Conservation (phyloP, 1,140 invertebrate genomes). For the Cotesia vestalis region DNA sequence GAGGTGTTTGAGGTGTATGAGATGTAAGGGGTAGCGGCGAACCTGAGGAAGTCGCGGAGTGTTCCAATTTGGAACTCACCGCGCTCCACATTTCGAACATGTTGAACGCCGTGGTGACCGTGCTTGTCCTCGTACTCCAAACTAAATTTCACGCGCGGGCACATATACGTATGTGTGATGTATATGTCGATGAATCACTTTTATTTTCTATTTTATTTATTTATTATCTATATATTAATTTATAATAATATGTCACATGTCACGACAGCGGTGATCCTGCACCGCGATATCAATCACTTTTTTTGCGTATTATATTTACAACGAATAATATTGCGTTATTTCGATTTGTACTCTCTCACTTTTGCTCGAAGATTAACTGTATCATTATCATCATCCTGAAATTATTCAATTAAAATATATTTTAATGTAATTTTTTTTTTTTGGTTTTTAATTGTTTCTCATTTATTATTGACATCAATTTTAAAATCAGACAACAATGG, state of each 20-base stretch:
- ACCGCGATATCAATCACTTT: slow-evolving; percentile 1
- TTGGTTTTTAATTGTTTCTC: too few species aligned
- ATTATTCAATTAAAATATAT: too few species aligned
- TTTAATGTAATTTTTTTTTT: too few species aligned
- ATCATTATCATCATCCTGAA: too few species aligned
- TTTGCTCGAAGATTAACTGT: too few species aligned
- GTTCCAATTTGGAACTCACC: slow-evolving; percentile 82
- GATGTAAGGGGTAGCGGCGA: slow-evolving; percentile 62
- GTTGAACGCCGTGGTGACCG: slow-evolving; percentile 70
- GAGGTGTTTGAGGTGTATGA: slow-evolving; percentile 72
- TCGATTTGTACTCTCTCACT: not conserved
- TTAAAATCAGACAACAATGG: too few species aligned
- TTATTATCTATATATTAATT: not conserved
- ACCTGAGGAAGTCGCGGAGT: slow-evolving; percentile 66
- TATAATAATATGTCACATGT: slow-evolving; percentile 17
- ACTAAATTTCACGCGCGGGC: slow-evolving; percentile 32
- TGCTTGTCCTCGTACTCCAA: slow-evolving; percentile 36
- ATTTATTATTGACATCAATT: too few species aligned
- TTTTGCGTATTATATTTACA: not conserved
- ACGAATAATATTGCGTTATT: not conserved
- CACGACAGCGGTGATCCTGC: slow-evolving; percentile 18
- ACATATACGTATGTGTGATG: slow-evolving; percentile 27
- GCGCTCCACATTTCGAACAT: slow-evolving; percentile 90
- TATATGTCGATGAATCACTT: not conserved
- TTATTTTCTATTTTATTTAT: not conserved